These are phyloP conservation scores for Xenopus petersii DNA, from an alignment of 2,797 vertebrate species.

Conservation along the genomic window DNA sequence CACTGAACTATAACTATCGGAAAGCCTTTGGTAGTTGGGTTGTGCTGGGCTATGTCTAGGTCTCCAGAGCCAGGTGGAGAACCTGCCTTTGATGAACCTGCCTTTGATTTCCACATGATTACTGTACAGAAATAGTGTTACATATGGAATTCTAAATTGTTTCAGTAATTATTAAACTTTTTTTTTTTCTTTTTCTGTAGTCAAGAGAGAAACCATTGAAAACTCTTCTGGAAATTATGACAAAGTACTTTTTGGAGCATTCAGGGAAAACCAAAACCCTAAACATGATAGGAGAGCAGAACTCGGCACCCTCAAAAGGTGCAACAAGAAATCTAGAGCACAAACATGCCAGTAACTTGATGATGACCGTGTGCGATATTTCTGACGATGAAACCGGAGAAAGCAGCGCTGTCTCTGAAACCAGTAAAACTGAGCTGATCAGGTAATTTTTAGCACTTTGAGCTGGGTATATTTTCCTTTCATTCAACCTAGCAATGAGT, in stretches of 20 bases:
- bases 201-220: slow-evolving; percentile 77
- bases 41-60: no score
- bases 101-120: no score
- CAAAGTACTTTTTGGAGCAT: slow-evolving; percentile 77
- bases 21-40: no score
- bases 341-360: slow-evolving; percentile 28
- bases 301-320: slow-evolving; percentile 19
- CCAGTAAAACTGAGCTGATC: slow-evolving; percentile 38
- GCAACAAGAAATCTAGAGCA: slow-evolving; percentile 45
- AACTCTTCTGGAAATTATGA: slow-evolving; percentile 88
- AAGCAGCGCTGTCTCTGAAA: background rate
- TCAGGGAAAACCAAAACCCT: slow-evolving; percentile 49
- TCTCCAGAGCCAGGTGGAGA: no score
- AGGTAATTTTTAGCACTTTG: slow-evolving; percentile 60
- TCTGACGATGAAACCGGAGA: slow-evolving; percentile 53
- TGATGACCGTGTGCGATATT: slow-evolving; percentile 44
- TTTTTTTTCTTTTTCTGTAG: slow-evolving; percentile 56
- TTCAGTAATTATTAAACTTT: no score
- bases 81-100: no score
- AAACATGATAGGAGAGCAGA: slow-evolving; percentile 24
- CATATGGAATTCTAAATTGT: no score
- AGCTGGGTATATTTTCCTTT: no score
- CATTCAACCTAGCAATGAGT: no score
- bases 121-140: no score
- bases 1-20: no score